Evolutionary conservation across 2,888 invertebrate species (phyloP), one percentile per base, ranked within the genome.

Genomic region (Oscheius sp.): DNA sequence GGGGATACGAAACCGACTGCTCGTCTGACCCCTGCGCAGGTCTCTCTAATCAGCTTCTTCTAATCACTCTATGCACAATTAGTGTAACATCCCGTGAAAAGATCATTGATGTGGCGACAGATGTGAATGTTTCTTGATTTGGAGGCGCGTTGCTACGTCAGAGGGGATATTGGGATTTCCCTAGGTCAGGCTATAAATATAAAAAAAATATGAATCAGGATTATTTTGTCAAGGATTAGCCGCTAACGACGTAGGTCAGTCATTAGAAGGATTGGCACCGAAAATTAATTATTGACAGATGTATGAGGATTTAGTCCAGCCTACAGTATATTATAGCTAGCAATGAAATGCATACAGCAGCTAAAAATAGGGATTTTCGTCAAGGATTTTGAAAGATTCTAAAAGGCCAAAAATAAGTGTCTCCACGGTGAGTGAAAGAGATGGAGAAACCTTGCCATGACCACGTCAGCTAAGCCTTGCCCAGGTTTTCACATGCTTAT

Each of bases 1-100:
- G 29, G 25, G 66, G 66, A 49, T 7, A 66, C 46, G n/a, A n/a
- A 21, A 45, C 64, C 64, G 64, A 23, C 64, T 45, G 64, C 66
- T 49, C 61, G 66, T 66, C 66, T 66, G 66, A 66, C 66, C 66
- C 66, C 35, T 35, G 35, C 35, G 35, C 35, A 35, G 35, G 5
- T 35, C 35, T 35, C 35, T 35, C 35, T 35, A 35, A 35, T 35
- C 35, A 35, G 35, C 35, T 35, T 35, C 35, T 35, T 16, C 43
- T 61, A 61, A 61, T 61, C 61, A 61, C 45, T 61, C 21, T 61
- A 61, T 58, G 25, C n/a, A 58, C 29, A 58, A 58, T 58, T 58
- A 25, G 29, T 13, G 6, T 29, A 29, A 29, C 29, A 35, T 35
- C 35, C 35, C 35, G 35, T 35, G 35, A 35, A 35, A 9, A 9